Evolutionary conservation across 2,113 vertebrate species (phyloP).

Genomic region (Fulmarus glacialis): DNA sequence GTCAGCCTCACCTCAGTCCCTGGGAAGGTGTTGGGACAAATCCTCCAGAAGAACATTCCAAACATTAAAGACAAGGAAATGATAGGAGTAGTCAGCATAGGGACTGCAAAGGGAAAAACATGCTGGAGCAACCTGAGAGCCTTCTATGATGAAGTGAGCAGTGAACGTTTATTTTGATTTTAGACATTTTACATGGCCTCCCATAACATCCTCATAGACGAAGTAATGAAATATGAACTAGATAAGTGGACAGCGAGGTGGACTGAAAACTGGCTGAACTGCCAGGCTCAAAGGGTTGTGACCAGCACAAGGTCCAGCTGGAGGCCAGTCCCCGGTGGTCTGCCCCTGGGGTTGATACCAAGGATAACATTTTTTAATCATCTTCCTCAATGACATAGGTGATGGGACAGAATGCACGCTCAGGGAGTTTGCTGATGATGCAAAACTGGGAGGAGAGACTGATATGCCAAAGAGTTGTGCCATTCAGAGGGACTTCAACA

Average conservation of each 20-base stretch:
- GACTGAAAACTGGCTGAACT: background rate
- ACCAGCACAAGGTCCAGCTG: background rate
- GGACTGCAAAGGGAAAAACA: background rate
- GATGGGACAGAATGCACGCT: background rate
- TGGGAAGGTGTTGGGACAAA: background rate
- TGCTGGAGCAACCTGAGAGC: accelerated
- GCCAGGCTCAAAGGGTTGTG: background rate
- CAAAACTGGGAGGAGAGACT: background rate
- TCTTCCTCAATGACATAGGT: background rate
- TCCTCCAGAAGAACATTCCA: background rate
- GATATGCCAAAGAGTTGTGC: background rate
- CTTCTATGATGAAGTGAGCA: background rate
- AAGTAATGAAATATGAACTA: background rate
- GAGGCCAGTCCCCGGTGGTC: background rate
- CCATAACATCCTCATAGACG: background rate
- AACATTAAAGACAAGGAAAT: background rate
- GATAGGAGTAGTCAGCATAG: background rate
- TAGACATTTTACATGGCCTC: background rate
- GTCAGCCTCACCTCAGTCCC: background rate
- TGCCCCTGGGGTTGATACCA: background rate
- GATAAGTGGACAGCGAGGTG: background rate
- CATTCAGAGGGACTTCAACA: background rate
- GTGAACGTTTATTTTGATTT: background rate
- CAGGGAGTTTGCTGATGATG: background rate
- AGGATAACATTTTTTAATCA: background rate